A percentile compares a stretch with the other conserved stretches of the same genome.
Evolutionary conservation across 1,140 invertebrate genomes (phyloP).

Genomic region (Oncopeltus fasciatus): DNA sequence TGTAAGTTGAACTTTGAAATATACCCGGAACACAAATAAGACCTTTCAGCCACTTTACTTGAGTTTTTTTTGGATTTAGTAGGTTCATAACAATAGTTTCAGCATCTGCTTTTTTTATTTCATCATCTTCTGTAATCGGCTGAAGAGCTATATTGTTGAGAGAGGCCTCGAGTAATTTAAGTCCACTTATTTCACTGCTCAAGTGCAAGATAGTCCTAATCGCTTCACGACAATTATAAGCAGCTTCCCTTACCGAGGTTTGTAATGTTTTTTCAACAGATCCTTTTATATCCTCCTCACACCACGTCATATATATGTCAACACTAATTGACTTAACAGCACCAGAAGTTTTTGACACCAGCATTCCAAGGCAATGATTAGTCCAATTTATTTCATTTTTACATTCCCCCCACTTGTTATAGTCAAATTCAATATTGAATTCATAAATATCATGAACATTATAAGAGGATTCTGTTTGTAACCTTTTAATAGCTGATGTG

Average conservation of each 20-base stretch:
- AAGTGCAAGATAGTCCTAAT: neutral
- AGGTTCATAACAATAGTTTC: slow-evolving; percentile 8
- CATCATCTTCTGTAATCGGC: slow-evolving; percentile 9
- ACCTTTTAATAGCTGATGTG: neutral
- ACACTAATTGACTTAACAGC: slow-evolving; percentile 5
- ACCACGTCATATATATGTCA: slow-evolving; percentile 12
- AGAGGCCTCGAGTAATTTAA: neutral
- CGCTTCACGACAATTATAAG: slow-evolving; percentile 6
- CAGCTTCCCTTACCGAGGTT: slow-evolving; percentile 1
- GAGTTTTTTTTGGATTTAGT: neutral
- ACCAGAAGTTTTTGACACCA: neutral
- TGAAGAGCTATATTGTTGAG: slow-evolving; percentile 5
- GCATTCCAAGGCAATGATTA: neutral
- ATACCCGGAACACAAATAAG: neutral
- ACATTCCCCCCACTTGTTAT: neutral
- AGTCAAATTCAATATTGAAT: slow-evolving; percentile 6
- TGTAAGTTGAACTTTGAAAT: neutral
- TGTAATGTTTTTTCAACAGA: neutral
- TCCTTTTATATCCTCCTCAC: slow-evolving; percentile 2
- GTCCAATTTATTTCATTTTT: slow-evolving; percentile 10
- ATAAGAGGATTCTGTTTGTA: neutral
- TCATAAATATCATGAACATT: neutral
- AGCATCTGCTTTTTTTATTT: slow-evolving; percentile 8
- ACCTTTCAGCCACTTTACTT: slow-evolving; percentile 7
- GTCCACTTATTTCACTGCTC: neutral